Conservation (phyloP, 2,113 vertebrate genomes). For the Siniperca knerii region DNA sequence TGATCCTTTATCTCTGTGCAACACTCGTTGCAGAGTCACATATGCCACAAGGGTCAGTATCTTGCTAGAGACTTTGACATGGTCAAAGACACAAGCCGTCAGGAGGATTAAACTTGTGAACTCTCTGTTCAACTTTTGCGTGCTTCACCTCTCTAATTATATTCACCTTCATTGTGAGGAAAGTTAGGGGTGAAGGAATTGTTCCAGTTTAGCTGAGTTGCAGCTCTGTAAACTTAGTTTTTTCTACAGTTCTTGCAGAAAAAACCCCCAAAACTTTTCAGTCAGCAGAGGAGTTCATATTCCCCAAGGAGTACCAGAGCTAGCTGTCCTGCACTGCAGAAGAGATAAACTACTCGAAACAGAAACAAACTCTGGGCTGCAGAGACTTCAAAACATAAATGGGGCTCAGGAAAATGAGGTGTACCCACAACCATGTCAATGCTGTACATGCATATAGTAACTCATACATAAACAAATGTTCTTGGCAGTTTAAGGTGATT, state of each 20-base stretch:
- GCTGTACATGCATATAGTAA: conserved; percentile 20
- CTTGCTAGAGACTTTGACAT: neutral
- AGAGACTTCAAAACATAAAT: conserved; percentile 54
- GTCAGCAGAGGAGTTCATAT: conserved; percentile 71
- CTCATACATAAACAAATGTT: conserved; percentile 53
- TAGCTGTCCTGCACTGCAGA: conserved; percentile 70
- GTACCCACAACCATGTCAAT: conserved; percentile 44
- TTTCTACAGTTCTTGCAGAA: conserved; percentile 39
- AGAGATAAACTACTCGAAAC: conserved; percentile 49
- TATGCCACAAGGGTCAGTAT: conserved; percentile 1
- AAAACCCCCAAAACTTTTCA: conserved; percentile 22
- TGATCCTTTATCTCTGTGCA: conserved; percentile 7
- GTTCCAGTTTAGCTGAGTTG: conserved; percentile 70
- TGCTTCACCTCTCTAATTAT: conserved; percentile 22
- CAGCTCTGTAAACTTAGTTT: conserved; percentile 65
- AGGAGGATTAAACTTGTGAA: conserved; percentile 10
- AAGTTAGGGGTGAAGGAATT: conserved; percentile 41
- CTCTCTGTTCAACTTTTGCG: neutral
- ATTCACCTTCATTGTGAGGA: conserved; percentile 32
- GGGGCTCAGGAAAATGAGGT: conserved; percentile 36
- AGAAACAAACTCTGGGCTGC: conserved; percentile 55
- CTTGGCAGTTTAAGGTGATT: conserved; percentile 57
- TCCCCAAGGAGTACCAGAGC: conserved; percentile 59
- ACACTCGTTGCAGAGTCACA: neutral
- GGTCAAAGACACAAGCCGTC: neutral